Evolutionary conservation across 2,888 invertebrate genomes (phyloP).

Genomic region (Parasteatoda lunata): DNA sequence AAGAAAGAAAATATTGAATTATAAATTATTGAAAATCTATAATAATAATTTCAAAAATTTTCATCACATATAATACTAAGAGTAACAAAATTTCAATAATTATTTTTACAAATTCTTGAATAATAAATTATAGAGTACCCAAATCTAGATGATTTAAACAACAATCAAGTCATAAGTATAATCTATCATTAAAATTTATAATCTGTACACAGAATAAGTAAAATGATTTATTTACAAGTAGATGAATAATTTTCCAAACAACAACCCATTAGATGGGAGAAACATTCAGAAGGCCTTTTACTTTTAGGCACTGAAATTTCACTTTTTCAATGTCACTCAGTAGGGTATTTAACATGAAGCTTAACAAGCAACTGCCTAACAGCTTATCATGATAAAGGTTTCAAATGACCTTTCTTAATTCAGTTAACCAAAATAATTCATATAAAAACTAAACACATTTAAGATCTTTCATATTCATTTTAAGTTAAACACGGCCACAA

Average conservation of each 20-base stretch:
- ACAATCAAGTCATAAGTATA: too few relatives aligned
- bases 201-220: not conserved
- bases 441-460: not conserved
- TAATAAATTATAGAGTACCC: not conserved
- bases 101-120: not conserved
- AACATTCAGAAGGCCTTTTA: not conserved
- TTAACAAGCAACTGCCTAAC: not conserved
- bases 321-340: not conserved
- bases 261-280: not conserved
- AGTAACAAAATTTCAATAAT: not conserved
- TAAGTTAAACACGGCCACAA: too few relatives aligned
- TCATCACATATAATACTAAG: too few relatives aligned
- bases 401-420: not conserved
- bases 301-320: not conserved
- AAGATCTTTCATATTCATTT: too few relatives aligned
- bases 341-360: too few relatives aligned
- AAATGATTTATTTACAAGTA: slow-evolving; percentile 1
- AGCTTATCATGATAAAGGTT: not conserved
- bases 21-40: too few relatives aligned
- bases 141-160: too few relatives aligned
- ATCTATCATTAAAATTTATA: not conserved
- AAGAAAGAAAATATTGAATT: too few relatives aligned
- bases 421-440: too few relatives aligned
- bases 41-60: too few relatives aligned
- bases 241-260: not conserved